These are phyloP conservation scores for Drosophila prostipennis DNA, from an alignment of 2,888 invertebrate species.

Conservation along the genomic window DNA sequence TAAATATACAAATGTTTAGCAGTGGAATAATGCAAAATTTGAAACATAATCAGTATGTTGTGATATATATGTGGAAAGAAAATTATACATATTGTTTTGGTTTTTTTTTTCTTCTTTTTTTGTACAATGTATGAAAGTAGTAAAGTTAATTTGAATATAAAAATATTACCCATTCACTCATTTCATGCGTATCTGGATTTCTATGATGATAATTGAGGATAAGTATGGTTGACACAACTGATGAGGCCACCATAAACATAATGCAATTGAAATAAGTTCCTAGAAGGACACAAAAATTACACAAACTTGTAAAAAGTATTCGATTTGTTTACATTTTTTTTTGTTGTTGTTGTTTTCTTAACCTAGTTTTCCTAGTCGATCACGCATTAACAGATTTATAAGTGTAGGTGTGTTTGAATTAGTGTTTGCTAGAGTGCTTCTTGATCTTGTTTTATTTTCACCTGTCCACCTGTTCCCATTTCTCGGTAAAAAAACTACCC, in stretches of 20 bases:
- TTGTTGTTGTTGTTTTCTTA: conserved; percentile 14
- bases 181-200: conserved; percentile 97
- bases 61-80: conserved; percentile 29
- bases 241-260: conserved; percentile 99
- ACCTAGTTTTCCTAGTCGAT: conserved; percentile 22
- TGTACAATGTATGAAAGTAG: conserved; percentile 58
- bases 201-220: conserved; percentile 99
- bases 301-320: conserved; percentile 83
- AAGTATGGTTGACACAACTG: conserved; percentile 98
- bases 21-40: conserved; percentile 27
- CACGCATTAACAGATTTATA: conserved; percentile 13
- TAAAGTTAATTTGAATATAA: conserved; percentile 74
- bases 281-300: conserved; percentile 86
- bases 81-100: conserved; percentile 17
- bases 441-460: conserved; percentile 16
- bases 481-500: background rate
- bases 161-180: conserved; percentile 96
- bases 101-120: conserved; percentile 26
- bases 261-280: conserved; percentile 99
- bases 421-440: conserved; percentile 18
- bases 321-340: conserved; percentile 28
- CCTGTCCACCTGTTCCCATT: conserved; percentile 7
- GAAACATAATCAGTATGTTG: conserved; percentile 25
- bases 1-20: conserved; percentile 28
- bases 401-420: conserved; percentile 13